phyloP scores from a whole-genome alignment of 2,113 vertebrate species.

The Anarrhichthys ocellatus region DNA sequence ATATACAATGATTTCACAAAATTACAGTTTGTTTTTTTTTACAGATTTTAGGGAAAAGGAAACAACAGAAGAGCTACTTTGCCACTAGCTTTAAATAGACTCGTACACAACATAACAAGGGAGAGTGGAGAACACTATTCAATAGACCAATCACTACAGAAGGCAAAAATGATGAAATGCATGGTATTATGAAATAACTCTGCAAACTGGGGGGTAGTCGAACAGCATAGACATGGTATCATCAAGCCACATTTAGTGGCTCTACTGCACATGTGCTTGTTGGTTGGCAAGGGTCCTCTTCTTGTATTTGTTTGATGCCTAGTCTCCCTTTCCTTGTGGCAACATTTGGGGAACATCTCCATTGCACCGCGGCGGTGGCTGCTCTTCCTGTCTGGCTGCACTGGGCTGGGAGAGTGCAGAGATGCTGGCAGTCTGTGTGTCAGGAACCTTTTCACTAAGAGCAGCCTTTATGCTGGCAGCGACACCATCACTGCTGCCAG shows the following conservation, averaged over 20 bases:
- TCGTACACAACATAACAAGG: slow-evolving; percentile 66
- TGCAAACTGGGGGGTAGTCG: slow-evolving; percentile 47
- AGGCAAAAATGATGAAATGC: slow-evolving; percentile 64
- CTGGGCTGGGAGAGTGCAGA: slow-evolving; percentile 67
- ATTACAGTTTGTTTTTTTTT: slow-evolving; percentile 56
- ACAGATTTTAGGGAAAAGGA: slow-evolving; percentile 54
- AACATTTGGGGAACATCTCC: slow-evolving; percentile 81
- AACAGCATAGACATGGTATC: slow-evolving; percentile 65
- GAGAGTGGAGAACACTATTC: slow-evolving; percentile 56
- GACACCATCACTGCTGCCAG: slow-evolving; percentile 35
- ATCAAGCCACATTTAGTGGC: slow-evolving; percentile 77
- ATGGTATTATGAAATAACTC: slow-evolving; percentile 57
- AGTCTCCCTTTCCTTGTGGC: slow-evolving; percentile 80
- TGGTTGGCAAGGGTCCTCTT: slow-evolving; percentile 46
- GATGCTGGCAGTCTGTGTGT: slow-evolving; percentile 67
- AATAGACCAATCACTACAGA: slow-evolving; percentile 64
- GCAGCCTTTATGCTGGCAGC: slow-evolving; percentile 67
- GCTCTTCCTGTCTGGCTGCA: slow-evolving; percentile 74
- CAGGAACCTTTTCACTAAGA: slow-evolving; percentile 69
- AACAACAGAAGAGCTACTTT: slow-evolving; percentile 67
- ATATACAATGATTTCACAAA: slow-evolving; percentile 65
- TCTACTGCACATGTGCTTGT: slow-evolving; percentile 65
- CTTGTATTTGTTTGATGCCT: slow-evolving; percentile 59
- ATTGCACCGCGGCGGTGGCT: slow-evolving; percentile 82
- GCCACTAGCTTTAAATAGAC: slow-evolving; percentile 69